Base-by-base conservation (phyloP, 2,113 vertebrate genomes). In the Paradoxurus hermaphroditus region DNA sequence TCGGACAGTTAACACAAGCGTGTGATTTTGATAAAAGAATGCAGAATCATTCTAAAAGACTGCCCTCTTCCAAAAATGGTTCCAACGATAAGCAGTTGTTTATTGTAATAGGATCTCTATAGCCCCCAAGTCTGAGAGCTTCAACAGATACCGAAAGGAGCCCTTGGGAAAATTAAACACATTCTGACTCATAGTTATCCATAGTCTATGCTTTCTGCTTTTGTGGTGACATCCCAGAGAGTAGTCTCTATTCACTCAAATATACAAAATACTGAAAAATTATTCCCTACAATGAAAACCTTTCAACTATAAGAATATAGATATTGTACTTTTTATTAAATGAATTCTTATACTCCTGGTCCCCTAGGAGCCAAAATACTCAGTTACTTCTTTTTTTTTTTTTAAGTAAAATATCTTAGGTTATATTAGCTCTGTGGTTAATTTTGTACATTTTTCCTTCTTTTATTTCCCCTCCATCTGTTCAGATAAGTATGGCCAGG, bases 401-500 rank as follows among this genome's bases (percentile, higher is more conserved):
- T 34, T 88, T 4, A 18, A 67, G n/a, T 93, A 84, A 92, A 91
- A 95, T 63, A 31, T 63, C 62, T 86, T 85, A 25, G 1, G 19
- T 62, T 92, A 41, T 65, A 73, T 83, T 70, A 78, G 41, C 36
- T 97, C 90, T 67, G 53, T 34, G 16, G 49, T 62, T 97, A 91
- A 86, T 36, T 95, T 31, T 75, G 51, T 27, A 27, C 0, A 34
- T 94, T 78, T 95, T 56, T 62, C n/a, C 27, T 11, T 65, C 95
- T 94, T 97, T 4, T 16, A 72, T 68, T 92, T 21, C 4, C 46
- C 2, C 49, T 96, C 39, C 94, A 34, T 91, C 77, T 86, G 11
- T 53, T 68, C 98, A 99, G 99, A 99, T 90, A 98, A 89, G 84
- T 98, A 98, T 34, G 98, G 98, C 12, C 98, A 78, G 4, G 65